Base-by-base conservation (phyloP, 2,113 vertebrate genomes). In the Petrocephalus microphthalmus region DNA sequence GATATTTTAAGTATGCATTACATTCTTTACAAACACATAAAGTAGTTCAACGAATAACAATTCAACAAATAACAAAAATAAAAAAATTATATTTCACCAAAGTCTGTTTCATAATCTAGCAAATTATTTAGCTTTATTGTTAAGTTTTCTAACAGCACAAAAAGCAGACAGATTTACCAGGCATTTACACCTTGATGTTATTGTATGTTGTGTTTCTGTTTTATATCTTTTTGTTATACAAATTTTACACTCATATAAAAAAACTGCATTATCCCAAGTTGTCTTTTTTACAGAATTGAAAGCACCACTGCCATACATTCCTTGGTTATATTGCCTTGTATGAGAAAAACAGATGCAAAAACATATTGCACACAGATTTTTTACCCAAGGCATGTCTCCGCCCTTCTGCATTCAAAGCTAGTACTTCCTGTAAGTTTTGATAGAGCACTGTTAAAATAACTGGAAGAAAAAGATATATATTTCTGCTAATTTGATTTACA, bases 161-260 rank as follows among this genome's bases (percentile, higher is more conserved):
- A n/a, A 78, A 17, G 67, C 15, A 74, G 71, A 42, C 37, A 78
- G 20, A n/a, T 47, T 49, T 20, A 83, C 19, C 81, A 83, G 81
- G 20, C n/a, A 1, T 29, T 29, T 85, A 49, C 52, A 49, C 49
- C 19, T 53, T 33, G 17, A 54, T 0, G 13, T 54, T 17, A 11
- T 33, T 15, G 15, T 53, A 56, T 85, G 13, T 29, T 13, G 8
- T 84, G n/a, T 33, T 7, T 56, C 13, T 85, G 10, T 85, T 56
- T 37, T 85, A 15, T n/a, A 47, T 47, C 81, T 83, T 83, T 83
- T 83, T 83, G 45, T 49, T 22, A n/a, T 84, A 51, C 37, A 83
- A 82, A 47, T 83, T 45, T 83, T 83, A 83, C 81, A 83, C 20
- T 49, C 81, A 83, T 83, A 42, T 42, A 42, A 83, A 83, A 83